These are phyloP conservation scores for Eugnorisma glareosa DNA, from an alignment of 2,888 invertebrate species.

Conservation along the genomic window DNA sequence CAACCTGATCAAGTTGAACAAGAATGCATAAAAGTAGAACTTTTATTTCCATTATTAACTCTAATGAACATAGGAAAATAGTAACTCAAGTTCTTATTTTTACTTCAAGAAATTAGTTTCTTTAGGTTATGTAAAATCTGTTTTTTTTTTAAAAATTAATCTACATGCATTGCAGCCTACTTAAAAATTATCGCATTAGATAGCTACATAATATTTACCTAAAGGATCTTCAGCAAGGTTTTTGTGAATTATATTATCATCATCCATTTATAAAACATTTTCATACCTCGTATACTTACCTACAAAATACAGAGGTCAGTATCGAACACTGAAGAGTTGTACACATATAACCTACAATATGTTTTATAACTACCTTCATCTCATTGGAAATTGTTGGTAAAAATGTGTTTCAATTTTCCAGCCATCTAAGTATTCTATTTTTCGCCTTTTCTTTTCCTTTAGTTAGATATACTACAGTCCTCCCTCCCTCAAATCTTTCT, in stretches of 20 bases:
- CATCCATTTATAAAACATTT: background rate
- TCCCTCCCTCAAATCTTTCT: background rate
- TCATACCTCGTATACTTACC: constrained; percentile 6
- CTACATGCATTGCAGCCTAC: background rate
- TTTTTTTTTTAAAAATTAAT: background rate
- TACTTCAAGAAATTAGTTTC: background rate
- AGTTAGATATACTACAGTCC: background rate
- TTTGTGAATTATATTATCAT: background rate
- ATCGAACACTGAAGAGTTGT: background rate
- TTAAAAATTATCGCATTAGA: background rate
- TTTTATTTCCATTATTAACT: background rate
- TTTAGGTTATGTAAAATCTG: background rate
- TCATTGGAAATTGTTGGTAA: background rate
- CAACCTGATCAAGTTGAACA: background rate
- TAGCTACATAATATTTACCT: too few species aligned
- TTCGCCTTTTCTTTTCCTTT: background rate
- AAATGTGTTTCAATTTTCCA: background rate
- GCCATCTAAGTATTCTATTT: background rate
- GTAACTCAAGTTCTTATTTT: background rate
- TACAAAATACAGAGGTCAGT: background rate
- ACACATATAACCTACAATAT: background rate
- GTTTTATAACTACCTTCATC: constrained; percentile 17
- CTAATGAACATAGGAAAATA: background rate
- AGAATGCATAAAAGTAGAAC: background rate
- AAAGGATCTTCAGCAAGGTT: background rate